These are phyloP conservation scores for Laterallus jamaicensis DNA, from an alignment of 2,113 vertebrate species.

Conservation along the genomic window DNA sequence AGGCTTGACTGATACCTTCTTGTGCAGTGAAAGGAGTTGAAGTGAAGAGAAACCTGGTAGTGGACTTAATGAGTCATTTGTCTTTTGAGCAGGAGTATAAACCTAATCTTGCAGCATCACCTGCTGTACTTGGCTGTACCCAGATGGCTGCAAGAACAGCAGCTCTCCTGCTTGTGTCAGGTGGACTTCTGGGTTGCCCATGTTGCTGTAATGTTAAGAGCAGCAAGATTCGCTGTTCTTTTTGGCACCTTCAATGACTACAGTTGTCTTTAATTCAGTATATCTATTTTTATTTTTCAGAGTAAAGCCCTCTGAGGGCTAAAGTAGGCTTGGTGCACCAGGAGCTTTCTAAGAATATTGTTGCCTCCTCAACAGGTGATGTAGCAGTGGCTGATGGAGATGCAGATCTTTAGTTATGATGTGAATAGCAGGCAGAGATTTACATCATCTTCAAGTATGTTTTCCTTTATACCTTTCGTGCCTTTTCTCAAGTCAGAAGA, in stretches of 20 bases:
- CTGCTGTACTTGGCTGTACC: background rate
- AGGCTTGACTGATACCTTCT: background rate
- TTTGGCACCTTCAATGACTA: background rate
- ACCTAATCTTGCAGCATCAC: background rate
- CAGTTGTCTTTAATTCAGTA: background rate
- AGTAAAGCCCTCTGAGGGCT: background rate
- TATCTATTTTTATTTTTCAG: background rate
- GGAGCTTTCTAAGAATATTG: background rate
- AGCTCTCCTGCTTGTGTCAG: fast-evolving
- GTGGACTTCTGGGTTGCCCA: background rate
- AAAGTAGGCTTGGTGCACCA: background rate
- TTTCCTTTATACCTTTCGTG: background rate
- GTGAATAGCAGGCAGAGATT: background rate
- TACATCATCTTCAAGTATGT: background rate
- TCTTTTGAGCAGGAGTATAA: background rate
- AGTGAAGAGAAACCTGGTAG: background rate
- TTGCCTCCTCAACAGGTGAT: background rate
- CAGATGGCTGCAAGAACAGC: fast-evolving
- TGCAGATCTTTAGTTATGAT: background rate
- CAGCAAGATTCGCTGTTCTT: background rate
- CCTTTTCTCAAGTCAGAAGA: background rate
- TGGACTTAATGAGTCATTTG: background rate
- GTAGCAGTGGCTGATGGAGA: background rate
- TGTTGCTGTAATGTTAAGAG: background rate
- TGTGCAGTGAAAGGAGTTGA: background rate